Base-by-base conservation (phyloP, 1,140 invertebrate species). In the Oryctes rhinoceros region DNA sequence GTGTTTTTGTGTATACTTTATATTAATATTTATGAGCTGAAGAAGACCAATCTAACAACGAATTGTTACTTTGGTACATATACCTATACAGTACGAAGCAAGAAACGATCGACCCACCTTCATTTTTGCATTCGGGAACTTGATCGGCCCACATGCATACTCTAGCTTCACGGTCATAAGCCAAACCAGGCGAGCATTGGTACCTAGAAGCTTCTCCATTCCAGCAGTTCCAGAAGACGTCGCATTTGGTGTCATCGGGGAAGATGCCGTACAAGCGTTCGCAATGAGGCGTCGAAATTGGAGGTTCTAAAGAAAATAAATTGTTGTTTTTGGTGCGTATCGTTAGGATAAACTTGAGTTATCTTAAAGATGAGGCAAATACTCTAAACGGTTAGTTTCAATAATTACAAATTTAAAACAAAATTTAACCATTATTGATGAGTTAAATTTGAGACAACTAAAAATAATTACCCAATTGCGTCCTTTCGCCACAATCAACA, bases 191-290 rank as follows among this genome's bases (percentile, higher is more conserved):
- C 84, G 96, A 96, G 90, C 97, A 98, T 87, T 97, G 95, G 87
- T 98, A 98, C 83, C 94, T 92, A 84, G 95, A 96, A 9, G 96
- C 93, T 88, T 97, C 96, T 53, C 96, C 97, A 88, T 97, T 97
- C 96, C 96, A 97, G 89, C 97, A 98, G 88, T 96, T 97, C 94
- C 96, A 98, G 93, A 98, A 98, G 1, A 95, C 94, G 87, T 96
- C 94, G 88, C 96, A 97, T 88, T 97, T 96, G 81, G 90, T 89
- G 24, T 94, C 94, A 87, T 98, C 96, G 79, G 96, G 87, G 91
- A 98, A 98, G 88, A 98, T 97, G 86, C 97, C 97, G 88, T 98
- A 97, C 67, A 98, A 89, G 75, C 96, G 91, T 13, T 94, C 86
- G 86, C 96, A 98, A 88, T 98, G 94, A 0, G 95, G 91, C 18